phyloP scores from a whole-genome alignment of 2,797 vertebrate genomes.

The Pteropus rufus region DNA sequence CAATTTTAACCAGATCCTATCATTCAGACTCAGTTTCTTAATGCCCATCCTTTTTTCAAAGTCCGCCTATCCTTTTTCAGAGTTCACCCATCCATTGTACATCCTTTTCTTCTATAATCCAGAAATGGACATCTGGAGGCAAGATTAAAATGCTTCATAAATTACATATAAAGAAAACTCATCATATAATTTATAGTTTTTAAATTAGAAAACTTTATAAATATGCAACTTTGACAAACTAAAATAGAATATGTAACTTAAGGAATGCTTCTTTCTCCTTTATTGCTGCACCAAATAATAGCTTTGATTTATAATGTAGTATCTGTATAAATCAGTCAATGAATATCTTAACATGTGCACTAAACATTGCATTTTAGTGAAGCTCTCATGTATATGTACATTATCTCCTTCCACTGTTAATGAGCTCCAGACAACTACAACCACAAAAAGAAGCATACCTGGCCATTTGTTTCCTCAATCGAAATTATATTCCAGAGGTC shows the following conservation, averaged over 20 bases:
- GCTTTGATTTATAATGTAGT: neutral
- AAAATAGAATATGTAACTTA: neutral
- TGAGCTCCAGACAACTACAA: neutral
- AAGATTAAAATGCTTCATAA: neutral
- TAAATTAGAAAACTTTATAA: neutral
- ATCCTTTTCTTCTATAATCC: neutral
- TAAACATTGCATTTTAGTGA: neutral
- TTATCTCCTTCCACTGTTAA: neutral
- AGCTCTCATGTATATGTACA: neutral
- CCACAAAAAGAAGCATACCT: neutral
- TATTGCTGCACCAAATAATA: neutral
- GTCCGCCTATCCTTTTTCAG: neutral
- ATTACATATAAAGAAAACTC: neutral
- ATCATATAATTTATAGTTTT: neutral
- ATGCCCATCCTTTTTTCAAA: neutral
- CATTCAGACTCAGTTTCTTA: neutral
- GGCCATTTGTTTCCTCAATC: neutral
- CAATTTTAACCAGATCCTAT: neutral
- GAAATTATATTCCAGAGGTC: neutral
- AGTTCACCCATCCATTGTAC: neutral
- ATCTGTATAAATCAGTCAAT: neutral
- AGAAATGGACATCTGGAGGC: neutral
- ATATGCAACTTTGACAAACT: neutral
- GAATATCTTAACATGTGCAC: neutral
- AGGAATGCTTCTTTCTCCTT: neutral